A percentile compares a stretch with the other conserved stretches of the same genome.
Conservation (phyloP, 2,888 invertebrate genomes). For the Cyclophora albipunctata region DNA sequence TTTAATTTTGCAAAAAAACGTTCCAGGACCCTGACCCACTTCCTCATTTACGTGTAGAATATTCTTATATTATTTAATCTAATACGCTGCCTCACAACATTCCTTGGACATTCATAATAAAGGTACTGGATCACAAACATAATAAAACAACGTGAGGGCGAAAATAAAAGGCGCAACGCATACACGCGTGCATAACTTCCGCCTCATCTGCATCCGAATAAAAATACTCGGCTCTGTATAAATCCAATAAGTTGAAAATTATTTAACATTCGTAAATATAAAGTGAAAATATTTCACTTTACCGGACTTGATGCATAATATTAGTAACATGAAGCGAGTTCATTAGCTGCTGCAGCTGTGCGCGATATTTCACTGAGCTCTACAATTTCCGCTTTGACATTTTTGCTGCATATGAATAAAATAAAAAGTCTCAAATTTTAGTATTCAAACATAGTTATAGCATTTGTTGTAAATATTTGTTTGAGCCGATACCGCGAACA, state of each 20-base stretch:
- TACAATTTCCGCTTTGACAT: slow-evolving; percentile 51
- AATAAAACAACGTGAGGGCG: too few species aligned
- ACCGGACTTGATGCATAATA: slow-evolving; percentile 48
- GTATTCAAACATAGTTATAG: slow-evolving; percentile 10
- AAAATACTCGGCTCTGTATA: not conserved
- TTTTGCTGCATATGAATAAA: slow-evolving; percentile 50
- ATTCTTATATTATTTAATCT: too few species aligned
- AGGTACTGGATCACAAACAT: not conserved
- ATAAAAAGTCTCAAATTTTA: slow-evolving; percentile 25
- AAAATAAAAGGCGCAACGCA: slow-evolving; percentile 17
- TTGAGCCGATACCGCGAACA: too few species aligned
- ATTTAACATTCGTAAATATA: slow-evolving; percentile 12
- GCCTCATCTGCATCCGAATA: not conserved
- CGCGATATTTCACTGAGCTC: slow-evolving; percentile 53
- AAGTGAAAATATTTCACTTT: slow-evolving; percentile 35
- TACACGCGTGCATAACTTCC: slow-evolving; percentile 1
- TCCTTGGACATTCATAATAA: too few species aligned
- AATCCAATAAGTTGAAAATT: slow-evolving; percentile 7
- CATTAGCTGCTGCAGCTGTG: slow-evolving; percentile 59
- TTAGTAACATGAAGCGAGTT: slow-evolving; percentile 61
- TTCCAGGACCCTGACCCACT: too few species aligned
- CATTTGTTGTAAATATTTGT: slow-evolving; percentile 1
- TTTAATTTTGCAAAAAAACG: too few species aligned
- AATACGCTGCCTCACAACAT: too few species aligned
- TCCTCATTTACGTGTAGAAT: too few species aligned